phyloP scores from a whole-genome alignment of 1,140 invertebrate species.

The Coelopa frigida region DNA sequence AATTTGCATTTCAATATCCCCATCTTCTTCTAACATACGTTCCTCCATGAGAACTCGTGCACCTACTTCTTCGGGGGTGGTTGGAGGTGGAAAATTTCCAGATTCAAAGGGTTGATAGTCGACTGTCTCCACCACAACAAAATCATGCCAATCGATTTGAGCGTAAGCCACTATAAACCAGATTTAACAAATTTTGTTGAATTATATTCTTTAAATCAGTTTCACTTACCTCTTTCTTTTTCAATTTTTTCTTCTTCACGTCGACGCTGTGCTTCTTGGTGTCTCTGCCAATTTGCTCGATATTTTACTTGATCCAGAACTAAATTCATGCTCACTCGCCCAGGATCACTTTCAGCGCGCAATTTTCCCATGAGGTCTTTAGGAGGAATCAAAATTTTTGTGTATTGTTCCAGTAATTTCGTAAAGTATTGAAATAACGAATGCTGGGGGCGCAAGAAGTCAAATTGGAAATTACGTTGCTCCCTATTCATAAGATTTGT shows the following conservation, averaged over 20 bases:
- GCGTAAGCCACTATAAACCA: slow-evolving; percentile 72
- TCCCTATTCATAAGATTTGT: slow-evolving; percentile 98
- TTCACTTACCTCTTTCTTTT: slow-evolving; percentile 68
- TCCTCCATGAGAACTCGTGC: slow-evolving; percentile 81
- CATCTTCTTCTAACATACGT: slow-evolving; percentile 47
- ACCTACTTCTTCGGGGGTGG: slow-evolving; percentile 94
- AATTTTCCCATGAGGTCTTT: slow-evolving; percentile 81
- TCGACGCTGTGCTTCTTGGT: slow-evolving; percentile 84
- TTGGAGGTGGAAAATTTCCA: slow-evolving; percentile 93
- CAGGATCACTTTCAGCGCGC: slow-evolving; percentile 61
- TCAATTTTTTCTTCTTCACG: slow-evolving; percentile 93
- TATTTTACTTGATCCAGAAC: slow-evolving; percentile 90
- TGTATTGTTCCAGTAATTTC: slow-evolving; percentile 96
- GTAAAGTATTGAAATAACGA: slow-evolving; percentile 99
- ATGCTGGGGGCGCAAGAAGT: slow-evolving; percentile 96
- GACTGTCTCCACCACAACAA: slow-evolving; percentile 98
- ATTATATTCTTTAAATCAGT: slow-evolving; percentile 65
- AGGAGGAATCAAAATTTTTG: slow-evolving; percentile 88
- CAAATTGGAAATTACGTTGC: slow-evolving; percentile 97
- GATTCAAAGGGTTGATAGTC: slow-evolving; percentile 96
- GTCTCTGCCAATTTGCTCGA: slow-evolving; percentile 91
- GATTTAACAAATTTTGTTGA: slow-evolving; percentile 1
- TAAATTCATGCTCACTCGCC: slow-evolving; percentile 53
- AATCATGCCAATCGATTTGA: slow-evolving; percentile 99
- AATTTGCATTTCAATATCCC: slow-evolving; percentile 62